phyloP scores from a whole-genome alignment of 2,797 vertebrate genomes.

The Pseudotriccus pelzelni region DNA sequence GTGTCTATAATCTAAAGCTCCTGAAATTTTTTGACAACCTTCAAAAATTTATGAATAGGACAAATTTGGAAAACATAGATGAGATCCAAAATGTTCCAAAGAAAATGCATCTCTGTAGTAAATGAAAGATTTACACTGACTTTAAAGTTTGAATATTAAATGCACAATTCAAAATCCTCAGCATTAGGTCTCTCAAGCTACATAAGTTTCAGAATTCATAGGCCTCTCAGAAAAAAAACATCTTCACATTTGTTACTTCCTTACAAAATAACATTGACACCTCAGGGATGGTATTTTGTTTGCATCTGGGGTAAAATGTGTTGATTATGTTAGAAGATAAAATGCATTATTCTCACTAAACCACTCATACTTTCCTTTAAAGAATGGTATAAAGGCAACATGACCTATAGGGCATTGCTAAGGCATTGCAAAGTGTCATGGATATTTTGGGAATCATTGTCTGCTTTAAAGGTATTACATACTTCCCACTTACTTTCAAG shows the following conservation, averaged over 20 bases:
- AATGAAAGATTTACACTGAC: neutral
- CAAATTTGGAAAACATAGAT: neutral
- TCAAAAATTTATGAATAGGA: neutral
- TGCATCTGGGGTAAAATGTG: neutral
- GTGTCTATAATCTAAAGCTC: neutral
- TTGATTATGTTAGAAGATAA: neutral
- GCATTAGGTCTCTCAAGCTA: neutral
- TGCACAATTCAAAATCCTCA: neutral
- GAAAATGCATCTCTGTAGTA: neutral
- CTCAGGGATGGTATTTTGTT: neutral
- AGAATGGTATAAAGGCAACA: neutral
- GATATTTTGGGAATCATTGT: constrained; percentile 7
- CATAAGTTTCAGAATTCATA: neutral
- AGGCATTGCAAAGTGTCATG: neutral
- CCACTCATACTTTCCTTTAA: neutral
- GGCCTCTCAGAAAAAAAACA: neutral
- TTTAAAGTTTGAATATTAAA: neutral
- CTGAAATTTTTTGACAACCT: neutral
- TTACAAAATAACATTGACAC: neutral
- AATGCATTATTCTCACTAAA: neutral
- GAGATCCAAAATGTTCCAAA: neutral
- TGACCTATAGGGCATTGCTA: neutral
- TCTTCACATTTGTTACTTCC: neutral
- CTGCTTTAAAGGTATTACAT: neutral
- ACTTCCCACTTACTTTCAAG: neutral